A percentile compares a stretch with the other conserved stretches of the same genome.
phyloP scores from a whole-genome alignment of 2,888 invertebrate species.

The Pristionchus japonicus region DNA sequence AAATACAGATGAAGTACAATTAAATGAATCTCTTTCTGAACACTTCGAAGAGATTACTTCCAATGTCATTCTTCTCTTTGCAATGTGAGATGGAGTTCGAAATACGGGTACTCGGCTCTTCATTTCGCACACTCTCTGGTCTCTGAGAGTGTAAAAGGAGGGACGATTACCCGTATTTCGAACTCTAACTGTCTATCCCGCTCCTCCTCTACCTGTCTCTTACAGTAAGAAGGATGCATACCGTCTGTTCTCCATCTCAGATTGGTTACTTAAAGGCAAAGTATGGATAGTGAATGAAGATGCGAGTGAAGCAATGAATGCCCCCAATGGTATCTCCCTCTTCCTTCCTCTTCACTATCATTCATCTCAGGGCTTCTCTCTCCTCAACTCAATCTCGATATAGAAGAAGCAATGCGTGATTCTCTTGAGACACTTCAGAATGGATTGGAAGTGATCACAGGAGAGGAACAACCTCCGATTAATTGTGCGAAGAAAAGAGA shows the following conservation, averaged over 20 bases:
- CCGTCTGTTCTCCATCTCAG: conserved; percentile 59
- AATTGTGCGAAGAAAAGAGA: conserved; percentile 38
- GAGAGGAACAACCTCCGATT: conserved; percentile 27
- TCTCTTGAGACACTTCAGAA: conserved; percentile 16
- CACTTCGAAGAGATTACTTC: conserved; percentile 70
- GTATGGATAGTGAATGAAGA: conserved; percentile 72
- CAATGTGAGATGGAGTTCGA: conserved; percentile 57
- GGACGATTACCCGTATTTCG: too few relatives aligned
- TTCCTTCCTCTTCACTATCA: neutral
- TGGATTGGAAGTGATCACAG: conserved; percentile 15
- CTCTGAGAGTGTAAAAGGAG: too few relatives aligned
- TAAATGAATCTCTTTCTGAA: conserved; percentile 56
- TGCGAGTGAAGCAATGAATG: conserved; percentile 65
- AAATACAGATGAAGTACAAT: conserved; percentile 45
- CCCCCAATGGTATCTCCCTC: conserved; percentile 58
- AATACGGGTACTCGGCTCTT: too few relatives aligned
- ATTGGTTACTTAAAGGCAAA: conserved; percentile 56
- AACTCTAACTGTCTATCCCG: too few relatives aligned
- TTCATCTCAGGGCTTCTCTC: conserved; percentile 7
- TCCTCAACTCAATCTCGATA: conserved; percentile 35
- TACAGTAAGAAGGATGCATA: conserved; percentile 62
- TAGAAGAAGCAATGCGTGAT: neutral
- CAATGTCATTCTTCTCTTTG: conserved; percentile 70
- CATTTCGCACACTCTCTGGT: too few relatives aligned
- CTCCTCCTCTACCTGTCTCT: neutral